Evolutionary conservation across 2,888 invertebrate genomes (phyloP), one percentile per base, ranked within the genome.

Genomic region (Kuschelorhynchus macadamiae): DNA sequence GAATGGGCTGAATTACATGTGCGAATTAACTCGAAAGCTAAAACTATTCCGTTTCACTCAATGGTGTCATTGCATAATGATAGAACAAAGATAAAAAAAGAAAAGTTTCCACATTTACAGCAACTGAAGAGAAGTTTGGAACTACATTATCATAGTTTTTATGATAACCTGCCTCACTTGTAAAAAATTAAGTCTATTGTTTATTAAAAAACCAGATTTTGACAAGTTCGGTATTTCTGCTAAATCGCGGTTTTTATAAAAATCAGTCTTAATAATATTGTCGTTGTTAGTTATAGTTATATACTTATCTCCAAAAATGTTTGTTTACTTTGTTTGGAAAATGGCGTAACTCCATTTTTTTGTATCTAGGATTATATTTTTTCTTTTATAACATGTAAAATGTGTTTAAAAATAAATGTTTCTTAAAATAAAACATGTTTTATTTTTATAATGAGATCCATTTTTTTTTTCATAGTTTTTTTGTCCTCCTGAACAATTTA

Each of bases 11-110:
- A 39, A 32, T 63, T 63, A 16, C 63, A 17, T 9, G n/a, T 44
- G 3, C 63, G 67, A 57, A 41, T 67, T 47, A 55, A 55, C 20
- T 30, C 25, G 63, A 56, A 67, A 47, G 56, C 47, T 50, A 57
- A 63, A 67, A 49, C 44, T 41, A 42, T 67, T 39, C 47, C 55
- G 18, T 71, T 71, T 65, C 60, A 71, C 42, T 61, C 68, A 61
- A 47, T 59, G 53, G 59, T 59, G 47, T 20, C 65, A 55, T 62
- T 71, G 55, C 55, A 55, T 55, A 65, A 55, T 57, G 65, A 44
- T 64, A 67, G 70, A 70, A 55, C 66, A 32, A 50, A 60, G 53
- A 72, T 72, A 65, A 72, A 72, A 62, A 44, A 44, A 20, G 44
- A 67, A 63, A 67, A 67, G 63, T 67, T 49, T 63, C 41, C 56